Percentiles rank a stretch among this genome's conserved stretches.
These are phyloP conservation scores for Caenorhabditis afra DNA, from an alignment of 2,888 invertebrate genomes.

Conservation along the genomic window DNA sequence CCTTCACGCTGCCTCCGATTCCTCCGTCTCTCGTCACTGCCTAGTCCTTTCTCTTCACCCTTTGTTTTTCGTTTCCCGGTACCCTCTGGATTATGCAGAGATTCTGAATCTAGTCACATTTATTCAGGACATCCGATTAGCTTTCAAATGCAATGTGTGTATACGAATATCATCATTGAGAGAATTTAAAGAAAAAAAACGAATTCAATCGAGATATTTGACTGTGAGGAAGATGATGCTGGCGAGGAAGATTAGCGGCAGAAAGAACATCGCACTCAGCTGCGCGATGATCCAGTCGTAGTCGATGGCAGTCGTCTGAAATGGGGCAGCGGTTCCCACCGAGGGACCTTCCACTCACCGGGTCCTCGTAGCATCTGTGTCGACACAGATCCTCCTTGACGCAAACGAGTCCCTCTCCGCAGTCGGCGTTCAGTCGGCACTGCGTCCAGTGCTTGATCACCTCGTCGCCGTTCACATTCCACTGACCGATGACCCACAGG, in stretches of 20 bases:
- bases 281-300: slow-evolving; percentile 33
- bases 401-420: slow-evolving; percentile 37
- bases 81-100: background rate
- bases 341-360: no score
- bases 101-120: slow-evolving; percentile 28
- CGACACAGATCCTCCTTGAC: slow-evolving; percentile 41
- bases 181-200: background rate
- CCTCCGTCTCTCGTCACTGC: slow-evolving; percentile 33
- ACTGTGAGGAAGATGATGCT: slow-evolving; percentile 23
- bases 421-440: slow-evolving; percentile 22
- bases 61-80: slow-evolving; percentile 11
- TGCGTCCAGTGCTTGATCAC: slow-evolving; percentile 39
- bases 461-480: slow-evolving; percentile 48
- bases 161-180: no score
- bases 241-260: slow-evolving; percentile 30
- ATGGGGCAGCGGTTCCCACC: background rate
- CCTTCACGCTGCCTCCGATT: slow-evolving; percentile 47
- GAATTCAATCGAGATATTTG: slow-evolving; percentile 29
- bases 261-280: slow-evolving; percentile 19
- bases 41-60: slow-evolving; percentile 3
- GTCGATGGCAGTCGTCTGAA: slow-evolving; percentile 29
- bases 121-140: slow-evolving; percentile 21
- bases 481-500: slow-evolving; percentile 39
- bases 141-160: slow-evolving; percentile 12
- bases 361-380: slow-evolving; percentile 45